Percentiles rank a stretch among this genome's conserved stretches.
These are phyloP conservation scores for Zosterops japonicus DNA, from an alignment of 2,113 vertebrate species.

Conservation along the genomic window DNA sequence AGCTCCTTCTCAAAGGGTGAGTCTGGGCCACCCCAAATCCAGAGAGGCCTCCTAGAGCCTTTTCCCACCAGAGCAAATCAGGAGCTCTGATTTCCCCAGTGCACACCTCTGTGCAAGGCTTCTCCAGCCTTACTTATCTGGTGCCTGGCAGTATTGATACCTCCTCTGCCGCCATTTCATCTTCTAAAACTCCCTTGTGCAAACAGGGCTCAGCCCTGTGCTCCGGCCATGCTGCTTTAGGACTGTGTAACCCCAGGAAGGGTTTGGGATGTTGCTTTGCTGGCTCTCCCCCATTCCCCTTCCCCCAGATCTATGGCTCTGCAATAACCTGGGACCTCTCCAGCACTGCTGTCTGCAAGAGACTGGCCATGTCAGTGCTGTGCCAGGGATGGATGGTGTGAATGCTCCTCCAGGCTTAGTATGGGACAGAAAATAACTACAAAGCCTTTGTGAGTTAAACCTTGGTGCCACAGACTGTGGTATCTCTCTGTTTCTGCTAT, in stretches of 20 bases:
- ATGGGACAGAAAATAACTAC: not conserved
- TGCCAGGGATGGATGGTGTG: rapidly evolving
- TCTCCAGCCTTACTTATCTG: not conserved
- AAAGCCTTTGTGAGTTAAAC: not conserved
- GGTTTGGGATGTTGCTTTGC: not conserved
- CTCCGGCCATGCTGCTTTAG: rapidly evolving
- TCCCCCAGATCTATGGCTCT: not conserved
- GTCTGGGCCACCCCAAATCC: not conserved
- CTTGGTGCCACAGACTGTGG: not conserved
- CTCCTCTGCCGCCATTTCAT: not conserved
- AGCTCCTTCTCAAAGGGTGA: not conserved
- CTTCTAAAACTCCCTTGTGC: not conserved
- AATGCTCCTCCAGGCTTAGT: not conserved
- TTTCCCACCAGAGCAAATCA: not conserved
- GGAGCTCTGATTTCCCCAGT: not conserved
- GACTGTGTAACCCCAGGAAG: not conserved
- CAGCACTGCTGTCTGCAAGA: not conserved
- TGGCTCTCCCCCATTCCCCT: not conserved
- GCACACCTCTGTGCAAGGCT: rapidly evolving
- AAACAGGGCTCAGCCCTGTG: not conserved
- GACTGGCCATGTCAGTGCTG: rapidly evolving
- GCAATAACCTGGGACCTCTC: not conserved
- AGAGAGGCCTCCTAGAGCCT: not conserved
- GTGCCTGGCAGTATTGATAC: not conserved
- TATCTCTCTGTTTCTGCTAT: rapidly evolving